Base-by-base conservation (phyloP, 2,888 invertebrate species). In the Herminia tarsipennalis region DNA sequence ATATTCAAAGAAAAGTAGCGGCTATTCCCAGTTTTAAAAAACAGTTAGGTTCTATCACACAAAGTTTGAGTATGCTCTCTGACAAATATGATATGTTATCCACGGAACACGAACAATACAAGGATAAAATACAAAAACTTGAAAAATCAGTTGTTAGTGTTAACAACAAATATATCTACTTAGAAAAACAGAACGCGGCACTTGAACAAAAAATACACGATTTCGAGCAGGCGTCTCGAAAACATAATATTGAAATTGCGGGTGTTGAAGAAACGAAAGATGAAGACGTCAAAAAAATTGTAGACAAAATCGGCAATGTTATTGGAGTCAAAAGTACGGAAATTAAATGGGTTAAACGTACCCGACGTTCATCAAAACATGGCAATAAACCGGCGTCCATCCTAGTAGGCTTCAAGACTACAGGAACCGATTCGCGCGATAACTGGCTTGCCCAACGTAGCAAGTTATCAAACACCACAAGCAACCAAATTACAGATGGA, bases 401-500 rank as follows among this genome's bases (percentile, higher is more conserved):
- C 10, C 20, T 28, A 10, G 34, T 45, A n/a, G 38, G 38, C 1
- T 45, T 45, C 10, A 45, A 38, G 22, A 32, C 30, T 14, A 33
- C 33, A 18, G 21, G 14, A 27, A 13, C n/a, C n/a, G n/a, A n/a
- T n/a, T n/a, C 32, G n/a, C 32, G 34, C 1, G 27, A 47, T n/a
- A 9, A 8, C 1, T 44, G 46, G 46, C 36, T 41, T 2, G 1
- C 12, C 3, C 6, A 41, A 18, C 40, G 46, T 1, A n/a, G n/a
- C n/a, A 35, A 35, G 22, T 17, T 40, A 1, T 2, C 6, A 2
- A 21, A 41, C 3, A 4, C 37, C 1, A 41, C 25, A 1, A 46
- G 46, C 6, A 6, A 40, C 5, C 10, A 13, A 1, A 30, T 46
- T 2, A 46, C 40, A 2, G 36, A 22, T 2, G 47, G 47, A 4